Conservation (phyloP, 1,140 invertebrate genomes). For the Mizuhopecten yessoensis region DNA sequence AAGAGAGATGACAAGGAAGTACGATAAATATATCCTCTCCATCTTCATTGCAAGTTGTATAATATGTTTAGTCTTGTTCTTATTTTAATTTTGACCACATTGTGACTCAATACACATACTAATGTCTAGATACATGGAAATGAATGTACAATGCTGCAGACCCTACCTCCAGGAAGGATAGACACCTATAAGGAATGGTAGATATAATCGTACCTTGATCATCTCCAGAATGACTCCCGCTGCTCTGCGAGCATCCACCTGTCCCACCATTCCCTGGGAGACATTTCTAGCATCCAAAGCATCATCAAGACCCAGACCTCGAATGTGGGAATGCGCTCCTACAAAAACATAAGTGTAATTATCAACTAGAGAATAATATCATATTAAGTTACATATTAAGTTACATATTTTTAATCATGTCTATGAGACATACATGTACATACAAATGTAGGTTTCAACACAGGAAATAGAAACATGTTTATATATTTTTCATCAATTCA, state of each 20-base stretch:
- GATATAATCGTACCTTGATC: conserved; percentile 93
- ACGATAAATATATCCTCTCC: too few relatives aligned
- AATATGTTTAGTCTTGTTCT: too few relatives aligned
- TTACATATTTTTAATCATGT: too few relatives aligned
- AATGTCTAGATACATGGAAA: too few relatives aligned
- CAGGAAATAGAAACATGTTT: too few relatives aligned
- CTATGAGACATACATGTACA: background rate
- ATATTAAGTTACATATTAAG: background rate
- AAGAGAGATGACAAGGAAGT: too few relatives aligned
- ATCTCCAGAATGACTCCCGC: conserved; percentile 98
- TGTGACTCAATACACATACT: too few relatives aligned
- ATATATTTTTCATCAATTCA: background rate
- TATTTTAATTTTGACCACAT: too few relatives aligned
- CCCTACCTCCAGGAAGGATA: too few relatives aligned
- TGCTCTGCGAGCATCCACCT: conserved; percentile 94
- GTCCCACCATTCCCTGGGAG: conserved; percentile 99
- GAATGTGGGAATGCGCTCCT: conserved; percentile 98
- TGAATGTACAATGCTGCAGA: too few relatives aligned
- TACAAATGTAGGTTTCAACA: background rate
- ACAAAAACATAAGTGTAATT: background rate
- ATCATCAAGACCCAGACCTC: conserved; percentile 97
- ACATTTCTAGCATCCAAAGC: conserved; percentile 94
- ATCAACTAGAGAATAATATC: background rate
- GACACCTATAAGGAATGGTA: too few relatives aligned
- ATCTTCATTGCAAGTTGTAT: too few relatives aligned